Evolutionary conservation across 2,888 invertebrate species (phyloP).

Genomic region (Sarcophaga caerulescens): DNA sequence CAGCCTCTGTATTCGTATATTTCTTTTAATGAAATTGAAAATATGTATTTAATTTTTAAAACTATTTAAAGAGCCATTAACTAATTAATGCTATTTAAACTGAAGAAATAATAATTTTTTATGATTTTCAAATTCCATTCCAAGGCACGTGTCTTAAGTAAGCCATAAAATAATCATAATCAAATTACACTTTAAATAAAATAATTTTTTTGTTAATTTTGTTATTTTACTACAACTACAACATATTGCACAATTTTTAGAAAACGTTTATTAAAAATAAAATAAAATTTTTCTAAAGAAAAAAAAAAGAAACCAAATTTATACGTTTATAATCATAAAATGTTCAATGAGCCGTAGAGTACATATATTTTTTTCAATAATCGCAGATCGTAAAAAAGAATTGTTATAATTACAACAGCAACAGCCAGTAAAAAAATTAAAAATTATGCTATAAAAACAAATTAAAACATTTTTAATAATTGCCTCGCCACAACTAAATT

Average conservation of each 20-base stretch:
- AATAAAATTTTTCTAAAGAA: background rate
- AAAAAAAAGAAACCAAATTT: background rate
- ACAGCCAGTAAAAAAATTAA: constrained; percentile 25
- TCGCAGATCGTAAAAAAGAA: constrained; percentile 44
- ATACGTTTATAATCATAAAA: background rate
- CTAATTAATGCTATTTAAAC: background rate
- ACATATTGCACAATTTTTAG: background rate
- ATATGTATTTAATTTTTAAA: background rate
- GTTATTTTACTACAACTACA: background rate
- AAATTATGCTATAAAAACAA: constrained; percentile 64
- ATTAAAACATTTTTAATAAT: constrained; percentile 55
- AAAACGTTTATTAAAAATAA: background rate
- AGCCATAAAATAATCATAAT: constrained; percentile 17
- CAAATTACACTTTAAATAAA: background rate
- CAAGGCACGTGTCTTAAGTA: constrained; percentile 5
- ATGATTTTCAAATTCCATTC: constrained; percentile 2
- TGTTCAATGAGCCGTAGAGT: background rate
- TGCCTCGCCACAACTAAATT: constrained; percentile 44
- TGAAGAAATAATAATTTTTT: background rate
- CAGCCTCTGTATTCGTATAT: no score
- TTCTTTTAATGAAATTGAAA: no score
- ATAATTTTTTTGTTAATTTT: background rate
- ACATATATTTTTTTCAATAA: background rate
- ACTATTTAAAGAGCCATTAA: background rate
- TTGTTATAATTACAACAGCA: constrained; percentile 14